These are phyloP conservation scores for Carcina quercana DNA, from an alignment of 2,888 invertebrate genomes.

Conservation along the genomic window DNA sequence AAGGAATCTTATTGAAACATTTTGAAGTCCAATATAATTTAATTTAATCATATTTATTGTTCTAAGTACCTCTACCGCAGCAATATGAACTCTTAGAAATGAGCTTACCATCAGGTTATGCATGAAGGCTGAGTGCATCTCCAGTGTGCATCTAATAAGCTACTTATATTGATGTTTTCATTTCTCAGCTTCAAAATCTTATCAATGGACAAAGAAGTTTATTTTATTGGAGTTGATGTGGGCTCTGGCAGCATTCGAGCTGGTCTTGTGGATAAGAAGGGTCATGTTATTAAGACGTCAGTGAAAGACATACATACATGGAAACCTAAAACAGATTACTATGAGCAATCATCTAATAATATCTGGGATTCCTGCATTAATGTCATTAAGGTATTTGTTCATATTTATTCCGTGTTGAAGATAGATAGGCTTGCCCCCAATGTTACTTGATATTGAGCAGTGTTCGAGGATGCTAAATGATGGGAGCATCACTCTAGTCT, in stretches of 20 bases:
- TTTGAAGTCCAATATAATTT: neutral
- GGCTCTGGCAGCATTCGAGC: constrained; percentile 94
- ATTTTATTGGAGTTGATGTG: constrained; percentile 93
- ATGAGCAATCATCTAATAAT: constrained; percentile 92
- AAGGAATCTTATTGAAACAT: no score
- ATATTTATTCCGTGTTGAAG: no score
- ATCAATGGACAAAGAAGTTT: constrained; percentile 36
- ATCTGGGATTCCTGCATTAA: constrained; percentile 86
- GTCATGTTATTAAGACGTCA: constrained; percentile 78
- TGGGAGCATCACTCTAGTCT: no score
- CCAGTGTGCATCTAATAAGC: no score
- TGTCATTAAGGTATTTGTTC: constrained; percentile 90
- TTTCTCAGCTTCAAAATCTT: neutral
- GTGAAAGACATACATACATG: constrained; percentile 82
- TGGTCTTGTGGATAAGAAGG: constrained; percentile 81
- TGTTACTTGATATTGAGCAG: no score
- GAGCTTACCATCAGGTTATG: no score
- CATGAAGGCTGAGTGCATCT: no score
- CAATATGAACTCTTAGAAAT: no score
- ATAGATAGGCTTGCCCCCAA: no score
- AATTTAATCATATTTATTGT: neutral
- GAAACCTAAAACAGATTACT: constrained; percentile 84
- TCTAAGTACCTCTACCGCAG: no score
- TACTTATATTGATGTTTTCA: neutral
- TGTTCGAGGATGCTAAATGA: no score